Conservation (phyloP, 35 echinoderm and acorn worm species). For the Apostichopus parvimensis region DNA sequence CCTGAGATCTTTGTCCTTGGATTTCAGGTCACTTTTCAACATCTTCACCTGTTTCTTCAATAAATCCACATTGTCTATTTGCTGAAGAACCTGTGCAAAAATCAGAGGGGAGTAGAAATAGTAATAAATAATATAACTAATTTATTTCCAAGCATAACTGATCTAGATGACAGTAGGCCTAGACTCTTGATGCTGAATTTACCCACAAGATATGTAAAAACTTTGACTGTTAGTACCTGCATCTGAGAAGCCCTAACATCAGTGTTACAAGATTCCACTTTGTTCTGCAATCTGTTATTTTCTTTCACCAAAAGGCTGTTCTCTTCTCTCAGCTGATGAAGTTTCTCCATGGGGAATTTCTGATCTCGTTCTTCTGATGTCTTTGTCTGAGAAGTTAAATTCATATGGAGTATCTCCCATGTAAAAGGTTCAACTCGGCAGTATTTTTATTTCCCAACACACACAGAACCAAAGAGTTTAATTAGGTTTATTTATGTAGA, state of each 20-base stretch:
- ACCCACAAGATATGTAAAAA: not conserved
- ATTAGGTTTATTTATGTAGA: too few species aligned
- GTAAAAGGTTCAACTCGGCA: too few species aligned
- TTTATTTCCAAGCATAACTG: too few species aligned
- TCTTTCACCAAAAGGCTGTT: constrained; percentile 68
- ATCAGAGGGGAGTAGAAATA: not conserved
- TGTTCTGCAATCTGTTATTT: constrained; percentile 78
- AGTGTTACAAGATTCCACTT: constrained; percentile 72
- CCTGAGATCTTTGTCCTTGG: constrained; percentile 71
- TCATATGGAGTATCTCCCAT: too few species aligned
- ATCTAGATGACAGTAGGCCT: too few species aligned
- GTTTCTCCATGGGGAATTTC: constrained; percentile 65
- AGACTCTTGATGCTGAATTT: too few species aligned
- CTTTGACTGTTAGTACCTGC: constrained; percentile 41
- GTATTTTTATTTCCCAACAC: too few species aligned
- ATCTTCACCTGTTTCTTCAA: constrained; percentile 37
- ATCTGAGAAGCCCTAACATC: constrained; percentile 62
- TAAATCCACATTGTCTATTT: not conserved
- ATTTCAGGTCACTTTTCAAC: constrained; percentile 57
- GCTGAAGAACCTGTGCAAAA: not conserved
- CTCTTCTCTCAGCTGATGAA: constrained; percentile 76
- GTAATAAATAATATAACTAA: not conserved
- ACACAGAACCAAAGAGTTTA: too few species aligned
- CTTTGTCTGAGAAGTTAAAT: not conserved
- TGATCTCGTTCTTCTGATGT: constrained; percentile 3